These are phyloP conservation scores for Cerceris rybyensis DNA, from an alignment of 2,888 invertebrate genomes.

Conservation along the genomic window DNA sequence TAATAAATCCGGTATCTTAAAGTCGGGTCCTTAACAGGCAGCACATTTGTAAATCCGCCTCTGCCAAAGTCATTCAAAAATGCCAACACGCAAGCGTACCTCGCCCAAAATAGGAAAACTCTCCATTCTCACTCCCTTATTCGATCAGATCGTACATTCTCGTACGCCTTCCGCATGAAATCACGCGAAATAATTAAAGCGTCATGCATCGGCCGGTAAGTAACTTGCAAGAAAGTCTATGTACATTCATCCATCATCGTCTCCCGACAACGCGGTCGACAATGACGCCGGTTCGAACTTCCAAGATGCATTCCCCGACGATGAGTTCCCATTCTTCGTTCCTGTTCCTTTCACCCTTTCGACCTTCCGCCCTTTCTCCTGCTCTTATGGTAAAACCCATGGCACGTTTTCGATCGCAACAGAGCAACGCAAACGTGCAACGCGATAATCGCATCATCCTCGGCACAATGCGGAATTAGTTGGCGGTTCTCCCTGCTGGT, in stretches of 20 bases:
- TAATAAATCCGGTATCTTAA: no score
- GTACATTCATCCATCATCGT: slow-evolving; percentile 41
- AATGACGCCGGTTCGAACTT: slow-evolving; percentile 42
- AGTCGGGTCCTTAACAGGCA: no score
- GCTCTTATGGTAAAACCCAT: neutral
- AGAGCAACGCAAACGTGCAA: slow-evolving; percentile 41
- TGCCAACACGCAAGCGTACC: no score
- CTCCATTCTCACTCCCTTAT: no score
- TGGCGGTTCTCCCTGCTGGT: slow-evolving; percentile 47
- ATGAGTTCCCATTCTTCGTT: neutral
- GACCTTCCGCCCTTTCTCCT: neutral
- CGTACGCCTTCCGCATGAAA: no score
- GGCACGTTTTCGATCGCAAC: neutral
- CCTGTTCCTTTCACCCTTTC: neutral
- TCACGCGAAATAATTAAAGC: no score
- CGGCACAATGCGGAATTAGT: slow-evolving; percentile 72
- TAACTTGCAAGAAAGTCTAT: no score
- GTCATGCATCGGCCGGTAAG: no score
- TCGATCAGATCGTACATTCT: no score
- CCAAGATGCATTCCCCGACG: slow-evolving; percentile 4
- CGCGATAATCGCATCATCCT: slow-evolving; percentile 66
- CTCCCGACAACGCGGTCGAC: slow-evolving; percentile 16
- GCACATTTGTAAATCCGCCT: no score
- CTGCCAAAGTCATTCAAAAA: no score
- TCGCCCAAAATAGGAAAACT: no score